These are phyloP conservation scores for Pteronotus mesoamericanus DNA, from an alignment of 2,797 vertebrate species.

Conservation along the genomic window DNA sequence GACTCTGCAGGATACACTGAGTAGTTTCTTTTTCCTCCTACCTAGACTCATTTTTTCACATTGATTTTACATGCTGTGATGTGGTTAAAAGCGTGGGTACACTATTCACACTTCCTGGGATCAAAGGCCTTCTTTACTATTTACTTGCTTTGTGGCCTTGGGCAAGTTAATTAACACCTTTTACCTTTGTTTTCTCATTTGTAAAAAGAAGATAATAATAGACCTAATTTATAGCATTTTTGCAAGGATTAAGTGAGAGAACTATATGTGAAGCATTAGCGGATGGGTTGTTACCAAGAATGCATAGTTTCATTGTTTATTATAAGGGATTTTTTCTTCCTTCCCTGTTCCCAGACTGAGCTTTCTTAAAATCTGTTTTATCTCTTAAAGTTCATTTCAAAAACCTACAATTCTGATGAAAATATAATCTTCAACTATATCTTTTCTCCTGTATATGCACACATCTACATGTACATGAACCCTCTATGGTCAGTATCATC, in stretches of 20 bases:
- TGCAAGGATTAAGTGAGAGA: not conserved
- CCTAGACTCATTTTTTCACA: not conserved
- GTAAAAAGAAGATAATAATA: not conserved
- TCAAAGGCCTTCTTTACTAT: conserved; percentile 9
- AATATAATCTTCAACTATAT: not conserved
- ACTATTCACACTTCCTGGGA: not conserved
- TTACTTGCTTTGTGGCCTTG: not conserved
- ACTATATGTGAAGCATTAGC: not conserved
- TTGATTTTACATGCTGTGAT: not conserved
- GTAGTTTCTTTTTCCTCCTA: not conserved
- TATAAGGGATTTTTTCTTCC: not conserved
- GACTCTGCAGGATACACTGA: not conserved
- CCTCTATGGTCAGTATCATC: not conserved
- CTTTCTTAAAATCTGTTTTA: not conserved
- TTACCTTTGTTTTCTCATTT: not conserved
- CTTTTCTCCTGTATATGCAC: not conserved
- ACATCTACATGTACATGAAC: not conserved
- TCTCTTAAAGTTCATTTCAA: not conserved
- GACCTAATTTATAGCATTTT: not conserved
- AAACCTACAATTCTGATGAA: not conserved
- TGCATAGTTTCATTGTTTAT: not conserved
- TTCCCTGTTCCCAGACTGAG: not conserved
- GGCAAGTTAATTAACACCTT: conserved; percentile 44
- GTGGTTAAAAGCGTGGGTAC: not conserved
- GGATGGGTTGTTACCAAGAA: not conserved